Conservation (phyloP, 1,140 invertebrate species). For the Centruroides vittatus region DNA sequence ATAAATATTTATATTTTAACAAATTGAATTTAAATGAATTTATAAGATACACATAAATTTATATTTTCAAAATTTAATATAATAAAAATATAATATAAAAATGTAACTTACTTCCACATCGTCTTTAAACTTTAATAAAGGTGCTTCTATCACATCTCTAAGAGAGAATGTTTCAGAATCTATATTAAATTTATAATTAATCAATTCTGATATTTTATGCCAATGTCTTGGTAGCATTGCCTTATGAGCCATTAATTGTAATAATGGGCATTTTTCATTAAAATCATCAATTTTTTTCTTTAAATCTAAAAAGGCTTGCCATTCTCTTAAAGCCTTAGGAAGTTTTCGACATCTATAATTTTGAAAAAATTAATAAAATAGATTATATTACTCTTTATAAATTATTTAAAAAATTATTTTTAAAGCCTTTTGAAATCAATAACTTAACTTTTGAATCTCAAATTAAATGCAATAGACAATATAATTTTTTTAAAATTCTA, state of each 20-base stretch:
- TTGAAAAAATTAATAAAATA: neutral
- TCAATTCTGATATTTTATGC: conserved; percentile 90
- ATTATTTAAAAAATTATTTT: too few species aligned
- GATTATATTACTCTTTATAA: too few species aligned
- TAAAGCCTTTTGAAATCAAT: too few species aligned
- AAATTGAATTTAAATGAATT: too few species aligned
- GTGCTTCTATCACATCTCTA: conserved; percentile 89
- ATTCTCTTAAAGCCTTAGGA: conserved; percentile 89
- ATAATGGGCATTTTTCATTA: conserved; percentile 87
- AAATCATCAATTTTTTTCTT: conserved; percentile 96
- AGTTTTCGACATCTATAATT: conserved; percentile 62
- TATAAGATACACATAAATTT: too few species aligned
- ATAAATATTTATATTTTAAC: too few species aligned
- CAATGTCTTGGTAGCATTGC: conserved; percentile 95
- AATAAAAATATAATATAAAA: too few species aligned
- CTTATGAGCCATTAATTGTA: conserved; percentile 94
- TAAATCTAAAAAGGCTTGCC: conserved; percentile 88
- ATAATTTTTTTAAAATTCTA: too few species aligned
- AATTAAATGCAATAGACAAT: too few species aligned
- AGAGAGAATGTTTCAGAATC: conserved; percentile 87
- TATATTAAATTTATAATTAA: conserved; percentile 75
- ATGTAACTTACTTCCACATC: conserved; percentile 64
- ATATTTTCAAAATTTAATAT: too few species aligned
- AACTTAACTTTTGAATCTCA: too few species aligned
- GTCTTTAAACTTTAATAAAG: conserved; percentile 80